phyloP scores from a whole-genome alignment of 2,113 vertebrate species.

The Urocynchramus pylzowi region DNA sequence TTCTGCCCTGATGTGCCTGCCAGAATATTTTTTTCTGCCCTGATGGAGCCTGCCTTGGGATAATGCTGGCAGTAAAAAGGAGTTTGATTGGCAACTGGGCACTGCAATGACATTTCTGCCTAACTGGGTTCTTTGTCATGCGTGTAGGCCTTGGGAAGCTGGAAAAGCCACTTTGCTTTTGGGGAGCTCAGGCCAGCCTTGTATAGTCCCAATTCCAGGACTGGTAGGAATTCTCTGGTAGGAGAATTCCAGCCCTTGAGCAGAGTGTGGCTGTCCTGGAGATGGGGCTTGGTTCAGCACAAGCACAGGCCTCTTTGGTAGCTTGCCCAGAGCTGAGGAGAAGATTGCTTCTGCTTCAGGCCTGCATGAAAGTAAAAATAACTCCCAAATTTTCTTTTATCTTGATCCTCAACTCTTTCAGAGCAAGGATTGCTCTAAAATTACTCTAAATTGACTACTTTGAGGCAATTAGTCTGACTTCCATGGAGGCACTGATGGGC shows the following conservation, averaged over 20 bases:
- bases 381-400: background rate
- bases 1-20: background rate
- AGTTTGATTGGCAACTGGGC: background rate
- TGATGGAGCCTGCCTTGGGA: background rate
- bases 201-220: fast-evolving
- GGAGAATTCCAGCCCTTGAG: background rate
- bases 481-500: background rate
- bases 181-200: background rate
- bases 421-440: background rate
- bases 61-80: background rate
- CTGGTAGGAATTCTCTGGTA: too few relatives aligned
- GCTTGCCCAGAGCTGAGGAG: background rate
- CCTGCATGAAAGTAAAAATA: background rate
- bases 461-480: background rate
- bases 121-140: background rate
- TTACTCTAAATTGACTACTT: background rate
- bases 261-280: background rate
- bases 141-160: background rate
- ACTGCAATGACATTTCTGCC: background rate
- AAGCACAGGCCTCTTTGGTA: background rate
- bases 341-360: background rate
- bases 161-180: background rate
- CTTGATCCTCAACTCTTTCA: background rate
- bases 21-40: too few relatives aligned
- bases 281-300: background rate